Evolutionary conservation across 2,113 vertebrate genomes (phyloP), one percentile per base, ranked within the genome.

Genomic region (Corythoichthys haematopterus): DNA sequence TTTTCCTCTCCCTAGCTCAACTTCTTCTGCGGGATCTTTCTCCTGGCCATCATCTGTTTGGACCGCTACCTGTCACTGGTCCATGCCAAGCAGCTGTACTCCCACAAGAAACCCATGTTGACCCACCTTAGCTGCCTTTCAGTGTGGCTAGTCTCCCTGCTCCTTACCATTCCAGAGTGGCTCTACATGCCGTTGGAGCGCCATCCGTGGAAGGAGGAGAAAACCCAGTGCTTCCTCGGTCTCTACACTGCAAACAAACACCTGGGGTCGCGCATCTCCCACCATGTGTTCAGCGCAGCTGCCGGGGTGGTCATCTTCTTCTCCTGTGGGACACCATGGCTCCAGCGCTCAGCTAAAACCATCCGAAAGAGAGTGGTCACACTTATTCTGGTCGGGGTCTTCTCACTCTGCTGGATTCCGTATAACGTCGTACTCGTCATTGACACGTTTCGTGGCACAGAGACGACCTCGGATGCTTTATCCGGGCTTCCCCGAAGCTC

Each of bases 391-490:
- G 88, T 92, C n/a, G 76, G 9, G 9, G 80, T 74, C 55, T 96
- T 94, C 69, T 79, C 92, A 46, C 20, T 95, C 62, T 93, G 90
- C 76, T 95, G 94, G 94, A 81, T 84, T 0, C 95, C 95, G 0
- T 94, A 94, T 75, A 93, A 93, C 81, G 67, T 95, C 46, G 79
- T 87, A 11, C 69, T 93, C 16, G 15, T 94, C 1, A 69, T 90
- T n/a, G 90, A 92, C 81, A 93, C 84, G 0, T 8, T 89, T 51
- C 67, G 68, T 7, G 56, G 72, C 3, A 2, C 48, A 16, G 7
- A 61, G 33, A 37, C 13, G 58, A 6, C 52, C 14, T 60, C 37
- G 0, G 3, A 3, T 1, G 45, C 15, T 37, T 3, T 33, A 35
- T 2, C 8, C 0, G 7, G 52, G 9, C 20, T 55, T 12, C 52